These are phyloP conservation scores for Gibbula magus DNA, from an alignment of 2,888 invertebrate genomes.

Conservation along the genomic window DNA sequence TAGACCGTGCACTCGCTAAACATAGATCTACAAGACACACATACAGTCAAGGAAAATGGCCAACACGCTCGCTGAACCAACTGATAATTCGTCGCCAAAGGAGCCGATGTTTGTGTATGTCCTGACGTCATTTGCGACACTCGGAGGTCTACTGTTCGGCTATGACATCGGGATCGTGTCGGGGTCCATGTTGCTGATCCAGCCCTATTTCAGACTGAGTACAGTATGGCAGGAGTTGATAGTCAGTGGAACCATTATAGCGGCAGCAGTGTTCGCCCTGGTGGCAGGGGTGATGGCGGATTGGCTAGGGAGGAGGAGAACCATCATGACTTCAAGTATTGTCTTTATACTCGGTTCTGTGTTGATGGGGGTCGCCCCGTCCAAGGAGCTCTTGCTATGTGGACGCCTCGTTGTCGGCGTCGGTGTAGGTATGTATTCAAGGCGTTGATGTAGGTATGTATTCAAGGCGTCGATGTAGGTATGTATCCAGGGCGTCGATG, in stretches of 20 bases:
- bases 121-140: slow-evolving; percentile 50
- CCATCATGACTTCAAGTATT: slow-evolving; percentile 75
- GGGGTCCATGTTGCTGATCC: slow-evolving; percentile 76
- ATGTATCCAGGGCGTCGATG: too few species aligned
- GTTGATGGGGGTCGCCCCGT: slow-evolving; percentile 72
- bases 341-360: slow-evolving; percentile 76
- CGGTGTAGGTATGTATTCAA: slow-evolving; percentile 75
- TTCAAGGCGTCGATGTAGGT: too few species aligned
- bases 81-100: too few species aligned
- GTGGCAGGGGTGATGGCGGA: slow-evolving; percentile 75
- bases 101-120: too few species aligned
- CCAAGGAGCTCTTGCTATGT: slow-evolving; percentile 66
- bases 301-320: slow-evolving; percentile 75
- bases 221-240: slow-evolving; percentile 76
- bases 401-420: slow-evolving; percentile 75
- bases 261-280: slow-evolving; percentile 74
- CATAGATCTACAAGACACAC: too few species aligned
- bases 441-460: too few species aligned
- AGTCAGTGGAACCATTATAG: slow-evolving; percentile 75
- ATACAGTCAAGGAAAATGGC: too few species aligned
- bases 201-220: slow-evolving; percentile 74
- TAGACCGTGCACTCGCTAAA: too few species aligned
- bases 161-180: slow-evolving; percentile 77
- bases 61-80: too few species aligned
- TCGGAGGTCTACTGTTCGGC: slow-evolving; percentile 77